A percentile compares a stretch with the other conserved stretches of the same genome.
Conservation (phyloP, 2,888 invertebrate genomes). For the Dryocosmus kuriphilus region DNA sequence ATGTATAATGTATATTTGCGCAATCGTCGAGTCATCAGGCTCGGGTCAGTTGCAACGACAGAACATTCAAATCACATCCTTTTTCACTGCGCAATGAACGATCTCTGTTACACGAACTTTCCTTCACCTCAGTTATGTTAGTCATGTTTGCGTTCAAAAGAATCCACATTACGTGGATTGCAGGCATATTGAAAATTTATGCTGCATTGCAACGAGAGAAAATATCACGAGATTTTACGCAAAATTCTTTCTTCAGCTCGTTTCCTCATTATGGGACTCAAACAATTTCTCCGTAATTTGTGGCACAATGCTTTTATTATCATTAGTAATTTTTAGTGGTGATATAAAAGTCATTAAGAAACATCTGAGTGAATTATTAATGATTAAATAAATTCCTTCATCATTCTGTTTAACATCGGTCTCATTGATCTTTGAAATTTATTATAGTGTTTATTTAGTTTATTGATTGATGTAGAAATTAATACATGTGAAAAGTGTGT, state of each 20-base stretch:
- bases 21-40: neutral
- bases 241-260: neutral
- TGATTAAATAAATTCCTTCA: too few relatives aligned
- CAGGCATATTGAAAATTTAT: neutral
- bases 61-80: conserved; percentile 36
- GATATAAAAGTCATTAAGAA: too few relatives aligned
- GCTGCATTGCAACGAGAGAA: neutral
- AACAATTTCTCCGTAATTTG: too few relatives aligned
- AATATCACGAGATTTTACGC: neutral
- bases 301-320: too few relatives aligned
- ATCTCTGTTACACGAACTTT: conserved; percentile 9
- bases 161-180: conserved; percentile 1
- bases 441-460: too few relatives aligned
- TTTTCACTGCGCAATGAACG: conserved; percentile 26
- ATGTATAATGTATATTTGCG: conserved; percentile 19
- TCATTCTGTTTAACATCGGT: too few relatives aligned
- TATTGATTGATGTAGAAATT: too few relatives aligned
- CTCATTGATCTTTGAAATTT: too few relatives aligned
- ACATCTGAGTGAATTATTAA: too few relatives aligned
- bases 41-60: neutral
- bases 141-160: neutral
- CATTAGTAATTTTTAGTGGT: too few relatives aligned
- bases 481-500: too few relatives aligned
- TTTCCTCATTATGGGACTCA: too few relatives aligned
- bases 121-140: neutral